These are phyloP conservation scores for Labeo rohita DNA, from an alignment of 2,113 vertebrate species.

Conservation along the genomic window DNA sequence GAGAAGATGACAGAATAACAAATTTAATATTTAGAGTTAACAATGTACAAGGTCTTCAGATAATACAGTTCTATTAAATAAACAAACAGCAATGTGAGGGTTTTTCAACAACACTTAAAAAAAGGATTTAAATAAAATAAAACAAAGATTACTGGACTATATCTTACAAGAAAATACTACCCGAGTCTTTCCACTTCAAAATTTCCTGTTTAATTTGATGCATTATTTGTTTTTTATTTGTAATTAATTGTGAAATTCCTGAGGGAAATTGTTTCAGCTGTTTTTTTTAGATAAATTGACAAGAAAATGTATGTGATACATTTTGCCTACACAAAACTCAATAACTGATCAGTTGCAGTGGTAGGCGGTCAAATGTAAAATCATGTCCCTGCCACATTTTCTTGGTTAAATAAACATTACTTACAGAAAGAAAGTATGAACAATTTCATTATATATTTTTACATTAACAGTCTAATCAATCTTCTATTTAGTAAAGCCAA, in stretches of 20 bases:
- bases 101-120: neutral
- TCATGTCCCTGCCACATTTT: too few species aligned
- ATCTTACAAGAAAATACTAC: too few species aligned
- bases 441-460: too few species aligned
- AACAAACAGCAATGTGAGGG: neutral
- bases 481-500: too few species aligned
- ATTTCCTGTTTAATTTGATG: neutral
- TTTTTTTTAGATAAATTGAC: neutral
- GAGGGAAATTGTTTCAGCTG: neutral
- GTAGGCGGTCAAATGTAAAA: too few species aligned
- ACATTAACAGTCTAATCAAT: too few species aligned
- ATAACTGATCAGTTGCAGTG: neutral
- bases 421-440: too few species aligned
- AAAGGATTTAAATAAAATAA: too few species aligned
- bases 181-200: too few species aligned
- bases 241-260: neutral
- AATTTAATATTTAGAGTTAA: neutral
- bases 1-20: slow-evolving; percentile 52
- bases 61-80: neutral
- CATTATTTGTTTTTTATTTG: neutral
- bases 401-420: too few species aligned
- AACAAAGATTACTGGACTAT: too few species aligned
- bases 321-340: neutral
- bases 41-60: neutral
- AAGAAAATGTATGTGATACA: neutral